Percentiles rank a stretch among this genome's conserved stretches.
These are phyloP conservation scores for Ophioninae sp. DNA, from an alignment of 2,888 invertebrate genomes.

Conservation along the genomic window DNA sequence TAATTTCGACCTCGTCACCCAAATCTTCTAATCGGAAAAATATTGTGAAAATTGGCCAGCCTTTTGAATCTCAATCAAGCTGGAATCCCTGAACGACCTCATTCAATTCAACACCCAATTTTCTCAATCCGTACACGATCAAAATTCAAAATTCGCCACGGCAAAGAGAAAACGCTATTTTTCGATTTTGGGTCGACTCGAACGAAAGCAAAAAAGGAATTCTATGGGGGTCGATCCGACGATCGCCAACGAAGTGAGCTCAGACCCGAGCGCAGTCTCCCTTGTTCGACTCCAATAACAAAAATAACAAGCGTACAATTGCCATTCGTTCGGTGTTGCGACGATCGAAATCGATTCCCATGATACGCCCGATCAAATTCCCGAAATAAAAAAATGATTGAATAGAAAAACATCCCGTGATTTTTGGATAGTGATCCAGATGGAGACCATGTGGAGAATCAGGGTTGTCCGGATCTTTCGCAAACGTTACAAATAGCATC, in stretches of 20 bases:
- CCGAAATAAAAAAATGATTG: background rate
- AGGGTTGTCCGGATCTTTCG: too few relatives aligned
- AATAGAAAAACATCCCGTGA: too few relatives aligned
- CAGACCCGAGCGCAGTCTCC: background rate
- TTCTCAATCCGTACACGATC: background rate
- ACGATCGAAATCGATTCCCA: background rate
- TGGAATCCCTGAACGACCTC: too few relatives aligned
- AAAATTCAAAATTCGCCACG: background rate
- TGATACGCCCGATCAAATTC: background rate
- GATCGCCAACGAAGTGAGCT: background rate
- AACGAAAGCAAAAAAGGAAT: background rate
- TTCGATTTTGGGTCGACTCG: background rate
- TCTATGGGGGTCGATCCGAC: background rate
- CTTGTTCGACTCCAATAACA: background rate
- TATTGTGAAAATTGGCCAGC: too few relatives aligned
- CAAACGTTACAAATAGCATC: too few relatives aligned
- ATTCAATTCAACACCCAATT: background rate
- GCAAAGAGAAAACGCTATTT: background rate
- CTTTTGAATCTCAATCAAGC: too few relatives aligned
- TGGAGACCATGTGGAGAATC: too few relatives aligned
- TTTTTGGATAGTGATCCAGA: too few relatives aligned
- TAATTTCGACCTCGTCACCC: too few relatives aligned
- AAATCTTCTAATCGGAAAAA: too few relatives aligned
- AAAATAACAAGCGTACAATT: background rate
- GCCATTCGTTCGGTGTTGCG: background rate